Percentiles rank a stretch among this genome's conserved stretches.
These are phyloP conservation scores for Hycleus cichorii DNA, from an alignment of 1,140 invertebrate species.

Conservation along the genomic window DNA sequence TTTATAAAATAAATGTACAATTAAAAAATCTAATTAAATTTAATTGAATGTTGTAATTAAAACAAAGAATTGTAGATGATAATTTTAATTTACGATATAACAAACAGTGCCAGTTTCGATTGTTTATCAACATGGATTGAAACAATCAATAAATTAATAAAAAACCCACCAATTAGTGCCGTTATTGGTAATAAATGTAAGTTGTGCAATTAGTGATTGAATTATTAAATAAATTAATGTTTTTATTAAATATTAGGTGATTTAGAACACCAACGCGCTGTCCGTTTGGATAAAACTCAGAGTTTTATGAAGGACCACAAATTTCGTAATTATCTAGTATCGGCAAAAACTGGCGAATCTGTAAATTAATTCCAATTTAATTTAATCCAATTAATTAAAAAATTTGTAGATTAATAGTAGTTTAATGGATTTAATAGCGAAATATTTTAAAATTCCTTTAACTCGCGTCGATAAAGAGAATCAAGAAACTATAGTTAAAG, in stretches of 20 bases:
- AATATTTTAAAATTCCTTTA: constrained; percentile 28
- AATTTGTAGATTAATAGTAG: constrained; percentile 23
- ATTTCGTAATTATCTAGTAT: constrained; percentile 68
- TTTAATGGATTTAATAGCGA: constrained; percentile 30
- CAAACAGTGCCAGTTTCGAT: constrained; percentile 73
- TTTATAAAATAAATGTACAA: constrained; percentile 71
- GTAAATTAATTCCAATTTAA: constrained; percentile 45
- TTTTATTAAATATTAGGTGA: constrained; percentile 48
- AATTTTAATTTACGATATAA: constrained; percentile 81
- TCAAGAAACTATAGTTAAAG: constrained; percentile 26
- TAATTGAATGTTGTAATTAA: constrained; percentile 4
- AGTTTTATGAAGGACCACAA: constrained; percentile 70
- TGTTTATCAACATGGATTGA: constrained; percentile 67
- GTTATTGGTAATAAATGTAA: constrained; percentile 81
- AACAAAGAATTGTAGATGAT: constrained; percentile 60
- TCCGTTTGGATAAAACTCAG: constrained; percentile 70
- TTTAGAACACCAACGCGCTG: constrained; percentile 75
- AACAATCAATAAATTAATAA: constrained; percentile 52
- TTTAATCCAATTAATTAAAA: neutral
- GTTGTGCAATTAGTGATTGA: constrained; percentile 6
- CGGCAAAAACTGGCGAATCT: constrained; percentile 83
- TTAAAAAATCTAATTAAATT: constrained; percentile 2
- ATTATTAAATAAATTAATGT: neutral
- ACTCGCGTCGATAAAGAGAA: constrained; percentile 27
- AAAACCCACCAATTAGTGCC: constrained; percentile 53